Evolutionary conservation across 1,140 invertebrate genomes (phyloP), one percentile per base, ranked within the genome.

Genomic region (Drosophila athabasca): DNA sequence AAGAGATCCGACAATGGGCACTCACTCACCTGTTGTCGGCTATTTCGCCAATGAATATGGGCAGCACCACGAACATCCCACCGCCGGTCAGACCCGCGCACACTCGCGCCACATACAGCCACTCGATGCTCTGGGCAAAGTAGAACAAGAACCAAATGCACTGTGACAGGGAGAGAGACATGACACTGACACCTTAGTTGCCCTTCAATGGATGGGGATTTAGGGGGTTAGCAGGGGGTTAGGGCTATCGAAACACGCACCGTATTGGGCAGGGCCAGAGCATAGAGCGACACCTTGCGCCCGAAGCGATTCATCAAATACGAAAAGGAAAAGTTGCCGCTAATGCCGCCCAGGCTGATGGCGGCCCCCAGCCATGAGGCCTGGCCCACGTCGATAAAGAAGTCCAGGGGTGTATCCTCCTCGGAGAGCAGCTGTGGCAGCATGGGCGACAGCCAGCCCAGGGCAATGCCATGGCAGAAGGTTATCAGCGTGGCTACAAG

Each of bases 371-470:
- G 62, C 83, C 90, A 91, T 5, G 92, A 92, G 4, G 79, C 88
- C 66, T 92, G 73, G 9, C 73, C 50, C 17, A 83, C 76, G 44
- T 73, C 76, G 29, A 91, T 74, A 24, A 41, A 53, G 39, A 90
- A 90, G 52, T 65, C 24, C 26, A 92, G 57, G 0, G 92, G 92
- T 0, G 90, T 84, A 1, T 77, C 52, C 0, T 45, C 13, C 1
- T 45, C 26, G 0, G 91, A 91, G 51, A 92, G 92, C 22, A 93
- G 71, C 39, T 87, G 58, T 0, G 81, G 85, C 5, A 91, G 64
- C 90, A 92, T 92, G 5, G 92, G 92, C 0, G 92, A 92, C 5
- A 92, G 53, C 92, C 92, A 93, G 3, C 92, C 92, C 29, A 93
- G 79, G 22, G 90, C 91, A 43, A 92, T 92, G 45, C 92, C 92